These are phyloP conservation scores for Oryzias javanicus DNA, from an alignment of 2,113 vertebrate species.

Conservation along the genomic window DNA sequence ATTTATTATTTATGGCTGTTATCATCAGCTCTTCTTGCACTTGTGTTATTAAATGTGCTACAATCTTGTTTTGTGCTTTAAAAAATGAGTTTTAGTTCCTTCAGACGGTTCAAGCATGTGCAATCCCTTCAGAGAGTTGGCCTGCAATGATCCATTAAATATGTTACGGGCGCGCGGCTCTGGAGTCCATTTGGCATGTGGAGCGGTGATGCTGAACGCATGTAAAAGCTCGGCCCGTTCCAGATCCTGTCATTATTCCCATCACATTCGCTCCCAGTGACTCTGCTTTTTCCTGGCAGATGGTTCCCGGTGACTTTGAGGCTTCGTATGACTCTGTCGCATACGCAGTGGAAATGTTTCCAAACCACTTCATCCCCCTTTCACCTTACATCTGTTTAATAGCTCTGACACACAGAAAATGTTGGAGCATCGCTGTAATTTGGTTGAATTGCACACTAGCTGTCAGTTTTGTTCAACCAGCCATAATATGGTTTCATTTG, in stretches of 20 bases:
- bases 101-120: conserved; percentile 47
- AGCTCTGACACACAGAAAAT: no score
- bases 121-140: conserved; percentile 54
- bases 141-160: conserved; percentile 62
- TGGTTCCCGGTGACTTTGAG: conserved; percentile 38
- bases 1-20: conserved; percentile 1
- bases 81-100: conserved; percentile 19
- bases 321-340: conserved; percentile 31
- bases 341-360: conserved; percentile 18
- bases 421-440: neutral
- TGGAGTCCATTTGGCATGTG: conserved; percentile 62
- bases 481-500: conserved; percentile 2
- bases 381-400: neutral
- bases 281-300: conserved; percentile 60
- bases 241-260: conserved; percentile 53
- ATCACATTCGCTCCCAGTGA: conserved; percentile 57
- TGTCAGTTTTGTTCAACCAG: neutral
- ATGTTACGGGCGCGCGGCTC: conserved; percentile 49
- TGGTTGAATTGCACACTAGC: neutral
- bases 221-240: conserved; percentile 46
- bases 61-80: conserved; percentile 6
- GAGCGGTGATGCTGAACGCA: conserved; percentile 61
- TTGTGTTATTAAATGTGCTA: neutral
- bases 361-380: conserved; percentile 1
- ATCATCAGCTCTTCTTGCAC: neutral